phyloP scores from a whole-genome alignment of 2,797 vertebrate species.

The Pygocentrus nattereri region DNA sequence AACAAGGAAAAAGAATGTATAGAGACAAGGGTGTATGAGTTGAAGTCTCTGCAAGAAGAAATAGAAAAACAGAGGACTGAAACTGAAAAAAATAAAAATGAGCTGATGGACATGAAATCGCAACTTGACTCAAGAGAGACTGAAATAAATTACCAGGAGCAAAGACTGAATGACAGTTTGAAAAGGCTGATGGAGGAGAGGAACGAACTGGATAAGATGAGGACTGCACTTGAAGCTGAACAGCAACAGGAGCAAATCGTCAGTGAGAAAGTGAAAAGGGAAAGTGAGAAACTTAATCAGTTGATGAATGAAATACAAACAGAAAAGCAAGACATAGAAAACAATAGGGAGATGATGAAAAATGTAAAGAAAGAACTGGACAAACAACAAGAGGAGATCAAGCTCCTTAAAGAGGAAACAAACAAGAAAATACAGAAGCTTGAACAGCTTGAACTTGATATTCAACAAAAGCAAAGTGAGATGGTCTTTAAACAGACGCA shows the following conservation, averaged over 20 bases:
- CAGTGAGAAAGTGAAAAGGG: background rate
- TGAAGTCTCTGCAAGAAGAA: slow-evolving; percentile 1
- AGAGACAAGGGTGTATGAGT: slow-evolving; percentile 7
- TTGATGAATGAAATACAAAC: slow-evolving; percentile 16
- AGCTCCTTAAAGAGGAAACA: slow-evolving; percentile 13
- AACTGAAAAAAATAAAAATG: slow-evolving; percentile 30
- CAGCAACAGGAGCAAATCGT: slow-evolving; percentile 14
- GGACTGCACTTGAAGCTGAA: background rate
- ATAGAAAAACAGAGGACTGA: background rate
- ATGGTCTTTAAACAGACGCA: background rate
- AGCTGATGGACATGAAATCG: background rate
- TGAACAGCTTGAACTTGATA: background rate
- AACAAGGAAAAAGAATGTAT: background rate
- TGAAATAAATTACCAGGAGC: background rate
- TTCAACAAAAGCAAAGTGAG: background rate
- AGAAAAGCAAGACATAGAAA: slow-evolving; percentile 17
- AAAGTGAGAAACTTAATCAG: slow-evolving; percentile 19
- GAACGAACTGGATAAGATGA: background rate
- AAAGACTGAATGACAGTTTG: background rate
- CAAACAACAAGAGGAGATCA: slow-evolving; percentile 16
- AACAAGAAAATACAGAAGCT: slow-evolving; percentile 1
- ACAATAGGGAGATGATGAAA: background rate
- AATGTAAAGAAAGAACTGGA: background rate
- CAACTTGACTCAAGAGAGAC: background rate
- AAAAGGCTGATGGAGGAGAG: slow-evolving; percentile 8